A percentile compares a stretch with the other conserved stretches of the same genome.
phyloP scores from a whole-genome alignment of 53 echinoderm and acorn worm genomes.

The Zoroaster sp. region DNA sequence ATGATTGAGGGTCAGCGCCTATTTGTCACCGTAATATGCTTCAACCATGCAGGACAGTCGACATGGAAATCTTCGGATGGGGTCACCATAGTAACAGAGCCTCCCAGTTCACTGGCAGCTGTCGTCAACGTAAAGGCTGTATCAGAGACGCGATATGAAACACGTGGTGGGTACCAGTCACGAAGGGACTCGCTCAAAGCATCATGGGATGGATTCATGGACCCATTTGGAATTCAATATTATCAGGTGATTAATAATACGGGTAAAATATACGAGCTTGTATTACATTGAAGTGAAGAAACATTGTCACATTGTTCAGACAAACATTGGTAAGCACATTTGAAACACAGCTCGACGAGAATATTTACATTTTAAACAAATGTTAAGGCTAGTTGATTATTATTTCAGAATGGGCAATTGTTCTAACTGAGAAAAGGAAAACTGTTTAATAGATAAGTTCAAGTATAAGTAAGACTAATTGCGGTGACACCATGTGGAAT shows the following conservation, averaged over 20 bases:
- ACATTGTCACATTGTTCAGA: too few relatives aligned
- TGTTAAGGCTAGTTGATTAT: too few relatives aligned
- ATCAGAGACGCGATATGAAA: slow-evolving; percentile 32
- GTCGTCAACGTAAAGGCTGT: slow-evolving; percentile 4
- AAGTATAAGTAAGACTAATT: too few relatives aligned
- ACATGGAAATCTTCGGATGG: slow-evolving; percentile 42
- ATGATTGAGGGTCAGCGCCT: slow-evolving; percentile 3
- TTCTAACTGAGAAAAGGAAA: too few relatives aligned
- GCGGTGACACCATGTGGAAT: too few relatives aligned
- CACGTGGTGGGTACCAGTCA: slow-evolving; percentile 36
- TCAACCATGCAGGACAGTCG: slow-evolving; percentile 23
- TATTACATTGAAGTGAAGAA: too few relatives aligned
- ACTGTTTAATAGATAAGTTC: too few relatives aligned
- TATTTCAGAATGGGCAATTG: too few relatives aligned
- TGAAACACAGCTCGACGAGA: too few relatives aligned
- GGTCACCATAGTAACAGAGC: slow-evolving; percentile 50
- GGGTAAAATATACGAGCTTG: too few relatives aligned
- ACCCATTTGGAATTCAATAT: slow-evolving; percentile 26
- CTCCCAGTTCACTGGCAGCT: slow-evolving; percentile 5
- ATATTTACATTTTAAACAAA: too few relatives aligned
- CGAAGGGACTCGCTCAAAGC: not conserved
- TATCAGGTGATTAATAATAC: slow-evolving; percentile 49
- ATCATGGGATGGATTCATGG: slow-evolving; percentile 54
- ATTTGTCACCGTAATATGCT: slow-evolving; percentile 21
- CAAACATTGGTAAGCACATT: too few relatives aligned